Base-by-base conservation (phyloP, 2,113 vertebrate genomes). In the Corythoichthys intestinalis region DNA sequence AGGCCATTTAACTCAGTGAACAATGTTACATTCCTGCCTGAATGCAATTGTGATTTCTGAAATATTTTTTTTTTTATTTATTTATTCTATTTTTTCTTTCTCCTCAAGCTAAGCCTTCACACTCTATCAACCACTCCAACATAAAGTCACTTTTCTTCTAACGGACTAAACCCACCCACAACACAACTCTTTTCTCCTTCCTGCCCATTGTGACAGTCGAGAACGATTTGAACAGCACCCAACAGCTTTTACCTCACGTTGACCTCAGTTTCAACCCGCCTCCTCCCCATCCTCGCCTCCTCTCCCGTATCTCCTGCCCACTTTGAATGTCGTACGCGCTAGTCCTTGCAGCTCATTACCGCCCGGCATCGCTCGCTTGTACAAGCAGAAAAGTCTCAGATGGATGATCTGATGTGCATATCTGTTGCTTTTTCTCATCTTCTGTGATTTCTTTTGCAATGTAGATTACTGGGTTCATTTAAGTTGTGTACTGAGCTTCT, bases 171-270 rank as follows among this genome's bases (percentile, higher is more conserved):
- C 59, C 20, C 67, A 28, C 68, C 73, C 64, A 65, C 52, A 12
- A 28, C 48, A 39, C 69, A 38, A 4, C 66, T 65, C 67, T 70
- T 64, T 77, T 69, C 79, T 49, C 74, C 77, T 82, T 85, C 81
- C 83, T 88, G 78, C 63, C 71, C 71, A 76, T 84, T 83, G 85
- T 84, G 78, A 59, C 65, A 72, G 35, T 37, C 12, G 57, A 48
- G 28, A 68, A 34, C 67, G 66, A 77, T 80, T 82, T 80, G 67
- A 83, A 52, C 59, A 52, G 71, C 85, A 79, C 82, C 86, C 77
- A 79, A 68, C 79, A 63, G 70, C 79, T 79, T 49, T 89, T 87
- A 91, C 87, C 91, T 91, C 83, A 67, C 17, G 61, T 47, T 91
- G 90, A 92, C 88, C 90, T 78, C 75, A 52, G 60, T 48, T 50